These are phyloP conservation scores for Galerucella pusilla DNA, from an alignment of 2,888 invertebrate species.

Conservation along the genomic window DNA sequence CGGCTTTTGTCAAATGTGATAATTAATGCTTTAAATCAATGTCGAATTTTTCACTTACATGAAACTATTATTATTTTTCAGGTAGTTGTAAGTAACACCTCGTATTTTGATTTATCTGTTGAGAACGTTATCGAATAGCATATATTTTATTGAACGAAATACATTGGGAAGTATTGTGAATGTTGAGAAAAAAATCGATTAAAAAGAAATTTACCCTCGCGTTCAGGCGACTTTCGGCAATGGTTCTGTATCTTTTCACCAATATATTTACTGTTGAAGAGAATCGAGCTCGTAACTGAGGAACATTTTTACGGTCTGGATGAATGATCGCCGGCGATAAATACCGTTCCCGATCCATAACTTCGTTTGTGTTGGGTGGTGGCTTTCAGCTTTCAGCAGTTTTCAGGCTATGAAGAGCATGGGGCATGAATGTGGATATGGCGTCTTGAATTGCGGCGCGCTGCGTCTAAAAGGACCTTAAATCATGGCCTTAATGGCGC, in stretches of 20 bases:
- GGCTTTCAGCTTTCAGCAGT: conserved; percentile 45
- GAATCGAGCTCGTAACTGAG: conserved; percentile 25
- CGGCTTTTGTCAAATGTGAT: no score
- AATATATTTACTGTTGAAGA: conserved; percentile 28
- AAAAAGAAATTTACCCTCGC: conserved; percentile 7
- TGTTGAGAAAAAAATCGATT: conserved; percentile 7
- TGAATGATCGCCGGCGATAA: conserved; percentile 46
- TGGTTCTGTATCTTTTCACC: conserved; percentile 19
- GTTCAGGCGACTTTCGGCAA: not conserved
- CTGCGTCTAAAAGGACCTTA: conserved; percentile 65
- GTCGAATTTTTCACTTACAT: no score
- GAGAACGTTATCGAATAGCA: not conserved
- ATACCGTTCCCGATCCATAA: conserved; percentile 43
- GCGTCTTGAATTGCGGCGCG: conserved; percentile 55
- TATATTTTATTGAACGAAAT: not conserved
- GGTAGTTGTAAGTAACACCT: no score
- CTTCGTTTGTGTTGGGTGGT: conserved; percentile 45
- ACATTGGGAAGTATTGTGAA: not conserved
- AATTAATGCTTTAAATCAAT: no score
- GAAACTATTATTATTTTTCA: no score
- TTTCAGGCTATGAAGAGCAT: conserved; percentile 39
- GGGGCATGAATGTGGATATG: conserved; percentile 48
- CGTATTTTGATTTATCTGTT: no score
- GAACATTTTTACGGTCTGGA: conserved; percentile 41
- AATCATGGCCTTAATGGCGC: conserved; percentile 67